phyloP scores from a whole-genome alignment of 2,888 invertebrate species.

The Drosophila basisetae region DNA sequence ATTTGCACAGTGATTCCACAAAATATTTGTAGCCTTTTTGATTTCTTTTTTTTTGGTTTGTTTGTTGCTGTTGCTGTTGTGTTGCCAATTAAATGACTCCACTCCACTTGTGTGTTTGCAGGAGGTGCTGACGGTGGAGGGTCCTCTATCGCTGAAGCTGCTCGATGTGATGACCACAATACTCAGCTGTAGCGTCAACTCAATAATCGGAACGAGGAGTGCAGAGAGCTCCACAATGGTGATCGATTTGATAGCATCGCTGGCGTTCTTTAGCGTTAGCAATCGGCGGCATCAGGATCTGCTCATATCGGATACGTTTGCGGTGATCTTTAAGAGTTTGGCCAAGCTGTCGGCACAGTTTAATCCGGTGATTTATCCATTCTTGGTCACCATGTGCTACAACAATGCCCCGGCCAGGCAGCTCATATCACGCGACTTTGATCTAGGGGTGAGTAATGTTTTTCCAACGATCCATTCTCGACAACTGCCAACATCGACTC shows the following conservation, averaged over 20 bases:
- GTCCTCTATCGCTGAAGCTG: slow-evolving; percentile 80
- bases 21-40: slow-evolving; percentile 33
- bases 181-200: slow-evolving; percentile 81
- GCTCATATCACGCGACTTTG: slow-evolving; percentile 84
- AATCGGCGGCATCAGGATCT: slow-evolving; percentile 85
- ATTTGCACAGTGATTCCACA: slow-evolving; percentile 72
- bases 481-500: background rate
- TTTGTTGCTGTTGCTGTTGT: slow-evolving; percentile 10
- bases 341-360: slow-evolving; percentile 84
- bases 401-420: slow-evolving; percentile 84
- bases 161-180: slow-evolving; percentile 84
- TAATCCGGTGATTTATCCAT: slow-evolving; percentile 85
- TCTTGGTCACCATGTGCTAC: slow-evolving; percentile 84
- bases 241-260: slow-evolving; percentile 85
- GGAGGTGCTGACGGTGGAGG: slow-evolving; percentile 84
- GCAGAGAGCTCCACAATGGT: slow-evolving; percentile 84
- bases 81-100: slow-evolving; percentile 69
- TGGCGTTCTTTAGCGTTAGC: slow-evolving; percentile 85
- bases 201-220: slow-evolving; percentile 75
- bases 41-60: slow-evolving; percentile 10
- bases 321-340: slow-evolving; percentile 84
- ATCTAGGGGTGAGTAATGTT: slow-evolving; percentile 82
- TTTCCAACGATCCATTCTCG: background rate
- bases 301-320: slow-evolving; percentile 84
- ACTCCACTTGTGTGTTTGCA: slow-evolving; percentile 42